Conservation (phyloP, 1,140 invertebrate species). For the Andrena cerasifolii region DNA sequence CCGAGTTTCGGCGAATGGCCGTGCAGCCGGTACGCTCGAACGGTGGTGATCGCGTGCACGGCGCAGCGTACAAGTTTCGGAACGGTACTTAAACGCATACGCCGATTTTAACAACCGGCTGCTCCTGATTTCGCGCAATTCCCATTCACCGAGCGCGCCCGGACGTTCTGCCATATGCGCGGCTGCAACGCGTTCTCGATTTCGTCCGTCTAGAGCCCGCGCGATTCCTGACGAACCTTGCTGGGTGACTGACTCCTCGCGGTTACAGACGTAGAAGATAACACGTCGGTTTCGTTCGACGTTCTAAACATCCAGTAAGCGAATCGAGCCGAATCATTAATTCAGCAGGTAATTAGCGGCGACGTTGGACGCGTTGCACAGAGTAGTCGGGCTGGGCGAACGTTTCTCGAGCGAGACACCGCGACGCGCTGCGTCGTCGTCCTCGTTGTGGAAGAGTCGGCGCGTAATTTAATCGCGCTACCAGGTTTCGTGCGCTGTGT, state of each 20-base stretch:
- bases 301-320: neutral
- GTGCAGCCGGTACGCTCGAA: neutral
- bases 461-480: slow-evolving; percentile 55
- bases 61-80: slow-evolving; percentile 29
- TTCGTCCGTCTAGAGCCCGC: slow-evolving; percentile 40
- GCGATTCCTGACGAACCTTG: no score
- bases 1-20: neutral
- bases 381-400: neutral
- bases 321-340: slow-evolving; percentile 45
- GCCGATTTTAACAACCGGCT: slow-evolving; percentile 61
- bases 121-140: slow-evolving; percentile 71
- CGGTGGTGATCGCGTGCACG: slow-evolving; percentile 1
- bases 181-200: slow-evolving; percentile 6
- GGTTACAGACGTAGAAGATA: neutral
- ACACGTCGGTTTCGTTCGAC: slow-evolving; percentile 50
- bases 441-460: slow-evolving; percentile 11
- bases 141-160: slow-evolving; percentile 66
- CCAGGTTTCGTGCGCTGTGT: slow-evolving; percentile 45
- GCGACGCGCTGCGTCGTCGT: neutral
- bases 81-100: slow-evolving; percentile 65
- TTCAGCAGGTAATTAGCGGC: slow-evolving; percentile 56
- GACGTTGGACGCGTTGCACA: slow-evolving; percentile 47
- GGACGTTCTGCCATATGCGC: slow-evolving; percentile 50
- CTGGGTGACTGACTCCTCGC: neutral
- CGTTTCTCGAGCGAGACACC: neutral